A percentile compares a stretch with the other conserved stretches of the same genome.
These are phyloP conservation scores for Yponomeuta cagnagella DNA, from an alignment of 2,888 invertebrate species.

Conservation along the genomic window DNA sequence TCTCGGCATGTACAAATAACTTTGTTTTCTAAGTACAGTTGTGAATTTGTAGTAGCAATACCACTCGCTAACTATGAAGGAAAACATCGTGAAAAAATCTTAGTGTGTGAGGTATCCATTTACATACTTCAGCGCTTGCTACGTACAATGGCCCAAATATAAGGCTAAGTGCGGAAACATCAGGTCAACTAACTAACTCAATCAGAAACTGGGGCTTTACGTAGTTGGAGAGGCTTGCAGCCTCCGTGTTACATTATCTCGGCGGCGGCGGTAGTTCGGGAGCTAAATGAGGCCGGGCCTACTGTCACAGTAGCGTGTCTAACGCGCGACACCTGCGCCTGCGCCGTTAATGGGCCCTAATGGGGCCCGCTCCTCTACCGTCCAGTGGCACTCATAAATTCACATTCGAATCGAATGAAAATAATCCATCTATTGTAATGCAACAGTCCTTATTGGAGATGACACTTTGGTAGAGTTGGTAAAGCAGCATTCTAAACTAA, in stretches of 20 bases:
- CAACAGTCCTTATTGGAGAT: neutral
- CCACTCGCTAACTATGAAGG: too few species aligned
- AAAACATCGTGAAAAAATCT: too few species aligned
- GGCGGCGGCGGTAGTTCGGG: neutral
- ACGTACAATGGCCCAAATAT: too few species aligned
- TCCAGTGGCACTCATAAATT: constrained; percentile 24
- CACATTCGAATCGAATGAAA: constrained; percentile 20
- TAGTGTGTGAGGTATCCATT: too few species aligned
- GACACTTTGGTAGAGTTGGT: too few species aligned
- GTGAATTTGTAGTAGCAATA: too few species aligned
- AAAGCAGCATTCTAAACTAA: too few species aligned
- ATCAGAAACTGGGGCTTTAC: neutral
- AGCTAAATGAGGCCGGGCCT: constrained; percentile 15
- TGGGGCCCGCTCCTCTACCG: constrained; percentile 27
- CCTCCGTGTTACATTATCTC: neutral
- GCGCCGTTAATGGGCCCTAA: constrained; percentile 51
- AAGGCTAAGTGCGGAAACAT: too few species aligned
- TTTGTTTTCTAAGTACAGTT: too few species aligned
- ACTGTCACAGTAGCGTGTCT: constrained; percentile 59
- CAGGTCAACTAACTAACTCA: too few species aligned
- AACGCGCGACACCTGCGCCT: constrained; percentile 57
- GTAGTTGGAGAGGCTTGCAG: neutral
- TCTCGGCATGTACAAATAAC: too few species aligned
- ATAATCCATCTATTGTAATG: neutral
- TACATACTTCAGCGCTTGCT: too few species aligned